These are phyloP conservation scores for Macrotrachela quadricornifera DNA, from an alignment of 1,140 invertebrate species.

Conservation along the genomic window DNA sequence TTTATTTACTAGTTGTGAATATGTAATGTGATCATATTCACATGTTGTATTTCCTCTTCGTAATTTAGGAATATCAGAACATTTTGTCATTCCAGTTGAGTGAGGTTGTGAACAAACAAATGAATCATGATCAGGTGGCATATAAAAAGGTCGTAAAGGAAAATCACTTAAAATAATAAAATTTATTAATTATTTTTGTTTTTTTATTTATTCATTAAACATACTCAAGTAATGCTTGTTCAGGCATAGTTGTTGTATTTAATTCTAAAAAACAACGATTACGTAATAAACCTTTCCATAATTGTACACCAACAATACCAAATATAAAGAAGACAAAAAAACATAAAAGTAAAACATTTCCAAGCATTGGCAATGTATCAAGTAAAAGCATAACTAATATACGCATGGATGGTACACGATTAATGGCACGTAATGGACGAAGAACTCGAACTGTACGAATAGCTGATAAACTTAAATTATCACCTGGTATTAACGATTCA, in stretches of 20 bases:
- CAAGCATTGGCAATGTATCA: constrained; percentile 93
- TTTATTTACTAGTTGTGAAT: constrained; percentile 21
- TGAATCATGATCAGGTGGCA: constrained; percentile 51
- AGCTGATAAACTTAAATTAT: constrained; percentile 91
- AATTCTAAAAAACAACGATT: constrained; percentile 63
- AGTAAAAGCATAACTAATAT: constrained; percentile 93
- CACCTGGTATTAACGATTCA: constrained; percentile 77
- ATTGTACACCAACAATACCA: constrained; percentile 92
- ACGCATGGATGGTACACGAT: constrained; percentile 97
- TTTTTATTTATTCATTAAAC: too few species aligned
- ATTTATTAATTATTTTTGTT: background rate
- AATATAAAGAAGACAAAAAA: constrained; percentile 99
- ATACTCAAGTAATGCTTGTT: background rate
- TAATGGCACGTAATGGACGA: constrained; percentile 81
- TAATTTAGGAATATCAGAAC: constrained; percentile 59
- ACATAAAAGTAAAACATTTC: constrained; percentile 87
- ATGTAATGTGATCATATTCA: constrained; percentile 20
- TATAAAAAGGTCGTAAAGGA: constrained; percentile 24
- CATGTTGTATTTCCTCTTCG: constrained; percentile 44
- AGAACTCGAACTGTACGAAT: constrained; percentile 90
- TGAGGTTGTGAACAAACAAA: constrained; percentile 85
- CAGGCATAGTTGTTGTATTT: constrained; percentile 12
- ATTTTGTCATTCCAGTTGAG: constrained; percentile 81
- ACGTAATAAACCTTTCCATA: constrained; percentile 86
- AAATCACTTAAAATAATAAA: constrained; percentile 4